Evolutionary conservation across 2,113 vertebrate genomes (phyloP).

Genomic region (Etheostoma spectabile): DNA sequence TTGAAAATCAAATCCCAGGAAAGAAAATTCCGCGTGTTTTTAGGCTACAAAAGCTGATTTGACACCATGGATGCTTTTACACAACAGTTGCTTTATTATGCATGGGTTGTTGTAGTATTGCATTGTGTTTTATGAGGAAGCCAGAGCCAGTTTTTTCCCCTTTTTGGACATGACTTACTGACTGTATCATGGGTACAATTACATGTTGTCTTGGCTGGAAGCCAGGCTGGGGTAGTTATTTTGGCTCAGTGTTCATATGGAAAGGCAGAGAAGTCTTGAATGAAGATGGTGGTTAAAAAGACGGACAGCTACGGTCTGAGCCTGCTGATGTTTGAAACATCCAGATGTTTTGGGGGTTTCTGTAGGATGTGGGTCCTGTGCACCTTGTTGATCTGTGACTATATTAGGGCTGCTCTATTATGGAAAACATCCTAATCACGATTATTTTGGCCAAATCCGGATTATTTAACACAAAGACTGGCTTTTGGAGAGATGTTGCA

Average conservation of each 20-base stretch:
- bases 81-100: constrained; percentile 7
- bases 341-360: too few relatives aligned
- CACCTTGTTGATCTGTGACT: too few relatives aligned
- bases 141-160: constrained; percentile 8
- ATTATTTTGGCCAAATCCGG: too few relatives aligned
- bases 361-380: too few relatives aligned
- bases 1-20: not conserved
- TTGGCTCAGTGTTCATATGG: constrained; percentile 30
- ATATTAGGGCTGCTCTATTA: too few relatives aligned
- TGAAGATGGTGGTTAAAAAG: not conserved
- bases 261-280: not conserved
- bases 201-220: constrained; percentile 56
- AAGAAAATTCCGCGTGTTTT: not conserved
- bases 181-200: constrained; percentile 47
- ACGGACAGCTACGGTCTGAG: not conserved
- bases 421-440: too few relatives aligned
- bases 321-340: too few relatives aligned
- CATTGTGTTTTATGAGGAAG: constrained; percentile 24
- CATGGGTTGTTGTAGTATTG: constrained; percentile 13
- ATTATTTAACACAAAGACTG: too few relatives aligned
- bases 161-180: constrained; percentile 57
- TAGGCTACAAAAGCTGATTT: not conserved
- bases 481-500: too few relatives aligned
- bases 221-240: constrained; percentile 20
- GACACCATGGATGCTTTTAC: not conserved